phyloP scores from a whole-genome alignment of 2,797 vertebrate species.

The Centropyge bicolor region DNA sequence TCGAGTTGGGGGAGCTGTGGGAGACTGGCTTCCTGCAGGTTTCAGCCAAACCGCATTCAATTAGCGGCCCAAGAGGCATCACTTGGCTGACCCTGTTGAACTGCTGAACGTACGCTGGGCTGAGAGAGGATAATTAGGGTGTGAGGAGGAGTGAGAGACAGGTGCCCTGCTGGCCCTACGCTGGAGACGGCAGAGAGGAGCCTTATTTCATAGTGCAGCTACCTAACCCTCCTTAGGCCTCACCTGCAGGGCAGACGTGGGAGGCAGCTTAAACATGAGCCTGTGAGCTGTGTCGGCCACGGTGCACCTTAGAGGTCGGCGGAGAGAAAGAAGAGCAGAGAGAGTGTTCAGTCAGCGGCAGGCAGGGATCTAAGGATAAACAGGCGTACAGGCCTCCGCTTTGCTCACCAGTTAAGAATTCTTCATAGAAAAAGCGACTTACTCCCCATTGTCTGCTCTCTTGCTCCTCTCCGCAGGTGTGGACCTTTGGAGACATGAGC shows the following conservation, averaged over 20 bases:
- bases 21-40: constrained; percentile 68
- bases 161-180: constrained; percentile 69
- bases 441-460: constrained; percentile 29
- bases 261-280: constrained; percentile 79
- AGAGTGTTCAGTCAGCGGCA: constrained; percentile 44
- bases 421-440: constrained; percentile 31
- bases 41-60: constrained; percentile 80
- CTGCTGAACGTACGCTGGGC: constrained; percentile 69
- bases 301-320: constrained; percentile 62
- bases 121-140: constrained; percentile 84
- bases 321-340: constrained; percentile 53
- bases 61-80: constrained; percentile 81
- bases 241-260: constrained; percentile 79
- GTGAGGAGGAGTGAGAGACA: constrained; percentile 80
- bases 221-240: constrained; percentile 73
- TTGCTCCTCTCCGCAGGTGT: constrained; percentile 83
- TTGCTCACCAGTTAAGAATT: constrained; percentile 22
- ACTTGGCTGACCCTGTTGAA: constrained; percentile 79
- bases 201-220: constrained; percentile 65
- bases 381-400: constrained; percentile 18
- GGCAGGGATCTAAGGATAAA: constrained; percentile 63
- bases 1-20: constrained; percentile 58
- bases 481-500: constrained; percentile 90
- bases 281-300: constrained; percentile 63
- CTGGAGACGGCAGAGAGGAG: constrained; percentile 57